Base-by-base conservation (phyloP, 2,888 invertebrate species). In the Sthenelais limicola region DNA sequence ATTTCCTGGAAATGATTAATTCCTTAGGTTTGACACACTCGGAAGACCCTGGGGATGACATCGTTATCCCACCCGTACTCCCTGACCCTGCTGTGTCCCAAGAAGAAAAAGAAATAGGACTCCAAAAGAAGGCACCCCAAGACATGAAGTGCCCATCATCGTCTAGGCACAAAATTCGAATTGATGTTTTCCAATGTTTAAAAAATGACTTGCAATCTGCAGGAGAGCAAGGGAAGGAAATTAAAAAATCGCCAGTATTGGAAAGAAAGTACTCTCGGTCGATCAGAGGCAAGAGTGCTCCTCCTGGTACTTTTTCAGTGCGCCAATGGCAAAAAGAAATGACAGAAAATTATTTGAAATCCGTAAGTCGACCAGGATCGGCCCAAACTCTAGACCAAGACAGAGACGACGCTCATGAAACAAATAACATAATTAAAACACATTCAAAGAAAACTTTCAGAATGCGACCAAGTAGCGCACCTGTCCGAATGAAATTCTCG, bases 211-310 rank as follows among this genome's bases (percentile, higher is more conserved):
- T 33, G 5, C 18, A 15, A 18, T 15, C 56, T n/a, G 24, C 26
- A 52, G 52, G 30, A 3, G 43, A 9, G 9, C 15, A 9, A 30
- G 30, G 33, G 21, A 32, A 21, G 9, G n/a, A 49, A 26, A 21
- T 7, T 49, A 9, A 7, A 49, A n/a, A n/a, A n/a, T n/a, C n/a
- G n/a, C n/a, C n/a, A n/a, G n/a, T n/a, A n/a, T n/a, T n/a, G n/a
- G n/a, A n/a, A n/a, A n/a, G n/a, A n/a, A n/a, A n/a, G n/a, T n/a
- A n/a, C n/a, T n/a, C n/a, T n/a, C n/a, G n/a, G n/a, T n/a, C n/a
- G n/a, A n/a, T n/a, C n/a, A 56, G 56, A 28, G 56, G 32, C 9
- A 56, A 56, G 32, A 56, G 56, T 56, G 56, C 56, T n/a, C 56
- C 56, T n/a, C 33, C 32, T 28, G 21, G 52, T 3, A 15, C 9